Evolutionary conservation across 1,140 invertebrate genomes (phyloP), one percentile per base, ranked within the genome.

Genomic region (Thereuonema tuberculata): DNA sequence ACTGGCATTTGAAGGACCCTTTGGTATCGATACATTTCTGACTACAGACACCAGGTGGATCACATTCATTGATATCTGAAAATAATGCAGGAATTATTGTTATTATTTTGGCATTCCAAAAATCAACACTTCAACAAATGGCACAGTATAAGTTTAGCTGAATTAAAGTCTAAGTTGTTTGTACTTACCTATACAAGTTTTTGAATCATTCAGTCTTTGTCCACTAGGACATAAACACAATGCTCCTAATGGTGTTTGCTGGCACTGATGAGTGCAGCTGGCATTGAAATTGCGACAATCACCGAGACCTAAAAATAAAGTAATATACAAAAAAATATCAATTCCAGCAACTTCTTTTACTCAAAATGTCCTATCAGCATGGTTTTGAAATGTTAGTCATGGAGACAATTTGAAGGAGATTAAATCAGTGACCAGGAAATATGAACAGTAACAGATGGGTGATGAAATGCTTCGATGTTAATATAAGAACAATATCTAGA

Each of bases 21-120:
- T 98, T 98, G 0, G 81, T 85, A 68, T 97, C 95, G 1, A 79
- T 83, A 68, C 93, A 98, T 3, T 75, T 72, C 68, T 98, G 95
- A 0, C 91, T 95, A 69, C 95, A 99, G 0, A 80, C 70, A 0
- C 91, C 91, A 0, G 92, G 85, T 0, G 89, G 85, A 2, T 84
- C 76, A 71, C 96, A 98, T 70, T 97, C 93, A 71, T 97, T 81
- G 2, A 86, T 75, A 69, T 96, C 93, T 67, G 61, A 21, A 81
- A 68, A 67, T 25, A 69, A 58, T 12, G 66, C 43, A 56, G 55
- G 49, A 43, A n/a, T n/a, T n/a, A n/a, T n/a, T n/a, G n/a, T n/a
- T n/a, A n/a, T n/a, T n/a, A n/a, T n/a, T n/a, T n/a, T n/a, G n/a
- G n/a, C n/a, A n/a, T n/a, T n/a, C n/a, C n/a, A n/a, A n/a, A n/a